These are phyloP conservation scores for Opisthograptis luteolata DNA, from an alignment of 2,888 invertebrate genomes.

Conservation along the genomic window DNA sequence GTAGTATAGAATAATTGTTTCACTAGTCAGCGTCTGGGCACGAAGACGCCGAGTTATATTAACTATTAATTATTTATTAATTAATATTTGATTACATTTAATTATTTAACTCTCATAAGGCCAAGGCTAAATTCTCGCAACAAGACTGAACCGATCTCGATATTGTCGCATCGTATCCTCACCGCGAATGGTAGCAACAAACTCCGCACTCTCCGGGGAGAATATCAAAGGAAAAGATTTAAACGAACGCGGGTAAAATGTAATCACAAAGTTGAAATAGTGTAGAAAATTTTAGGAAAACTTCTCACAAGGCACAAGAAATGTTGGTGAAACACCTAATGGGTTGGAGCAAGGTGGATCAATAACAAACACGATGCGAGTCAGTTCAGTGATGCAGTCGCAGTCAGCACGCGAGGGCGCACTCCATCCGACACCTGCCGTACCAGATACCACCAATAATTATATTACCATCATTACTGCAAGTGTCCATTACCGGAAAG, in stretches of 20 bases:
- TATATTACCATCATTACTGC: conserved; percentile 5
- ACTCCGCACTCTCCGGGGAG: conserved; percentile 13
- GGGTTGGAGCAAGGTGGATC: conserved; percentile 44
- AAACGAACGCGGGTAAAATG: conserved; percentile 43
- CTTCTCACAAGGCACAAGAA: conserved; percentile 79
- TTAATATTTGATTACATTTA: conserved; percentile 80
- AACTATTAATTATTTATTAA: conserved; percentile 64
- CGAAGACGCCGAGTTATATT: conserved; percentile 66
- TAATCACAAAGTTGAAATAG: conserved; percentile 49
- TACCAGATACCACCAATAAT: conserved; percentile 26
- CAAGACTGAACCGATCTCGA: conserved; percentile 76
- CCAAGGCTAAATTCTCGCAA: conserved; percentile 85
- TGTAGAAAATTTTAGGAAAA: conserved; percentile 54
- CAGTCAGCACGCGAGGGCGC: conserved; percentile 23
- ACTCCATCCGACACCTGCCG: conserved; percentile 49
- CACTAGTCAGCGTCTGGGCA: conserved; percentile 77
- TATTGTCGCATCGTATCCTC: conserved; percentile 66
- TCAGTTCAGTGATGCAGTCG: conserved; percentile 50
- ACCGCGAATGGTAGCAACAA: conserved; percentile 39
- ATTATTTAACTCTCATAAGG: conserved; percentile 83
- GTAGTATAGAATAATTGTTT: conserved; percentile 80
- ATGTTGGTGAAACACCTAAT: conserved; percentile 62
- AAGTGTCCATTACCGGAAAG: conserved; percentile 53
- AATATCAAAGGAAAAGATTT: conserved; percentile 37
- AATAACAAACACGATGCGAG: conserved; percentile 46